Percentiles rank a stretch among this genome's conserved stretches.
These are phyloP conservation scores for Sebastolobus altivelis DNA, from an alignment of 2,797 vertebrate genomes.

Conservation along the genomic window DNA sequence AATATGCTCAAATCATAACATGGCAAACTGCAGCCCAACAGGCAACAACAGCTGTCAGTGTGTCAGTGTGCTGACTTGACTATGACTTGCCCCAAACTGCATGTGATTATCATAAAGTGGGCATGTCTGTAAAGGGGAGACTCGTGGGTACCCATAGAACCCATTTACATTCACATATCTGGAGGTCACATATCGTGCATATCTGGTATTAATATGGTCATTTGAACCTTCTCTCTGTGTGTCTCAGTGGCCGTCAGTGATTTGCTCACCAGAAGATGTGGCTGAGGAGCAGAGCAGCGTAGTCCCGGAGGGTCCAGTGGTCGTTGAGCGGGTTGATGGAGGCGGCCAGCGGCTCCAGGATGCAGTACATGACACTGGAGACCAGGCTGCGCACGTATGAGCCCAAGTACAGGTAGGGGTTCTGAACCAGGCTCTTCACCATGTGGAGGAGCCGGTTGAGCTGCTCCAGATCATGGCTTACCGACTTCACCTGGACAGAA, in stretches of 20 bases:
- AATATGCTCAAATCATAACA: no score
- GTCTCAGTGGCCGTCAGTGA: fast-evolving
- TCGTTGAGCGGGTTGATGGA: constrained; percentile 97
- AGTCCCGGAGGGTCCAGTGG: constrained; percentile 96
- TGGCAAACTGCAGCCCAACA: no score
- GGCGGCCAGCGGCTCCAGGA: constrained; percentile 93
- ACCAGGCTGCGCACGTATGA: constrained; percentile 93
- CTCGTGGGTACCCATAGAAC: no score
- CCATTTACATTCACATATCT: no score
- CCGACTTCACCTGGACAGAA: constrained; percentile 90
- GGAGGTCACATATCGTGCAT: no score
- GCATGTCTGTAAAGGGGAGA: no score
- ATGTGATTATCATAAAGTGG: no score
- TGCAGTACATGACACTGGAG: constrained; percentile 95
- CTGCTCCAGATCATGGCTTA: constrained; percentile 95
- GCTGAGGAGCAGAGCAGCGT: constrained; percentile 91
- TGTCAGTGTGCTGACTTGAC: no score
- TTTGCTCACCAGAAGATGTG: constrained; percentile 91
- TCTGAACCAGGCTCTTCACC: constrained; percentile 92
- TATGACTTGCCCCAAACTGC: no score
- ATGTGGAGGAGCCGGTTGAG: constrained; percentile 92
- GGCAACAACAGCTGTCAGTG: no score
- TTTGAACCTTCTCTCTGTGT: background rate
- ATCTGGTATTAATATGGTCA: background rate
- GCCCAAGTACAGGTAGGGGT: constrained; percentile 93